Evolutionary conservation across 2,113 vertebrate genomes (phyloP).

Genomic region (Eulacestoma nigropectus): DNA sequence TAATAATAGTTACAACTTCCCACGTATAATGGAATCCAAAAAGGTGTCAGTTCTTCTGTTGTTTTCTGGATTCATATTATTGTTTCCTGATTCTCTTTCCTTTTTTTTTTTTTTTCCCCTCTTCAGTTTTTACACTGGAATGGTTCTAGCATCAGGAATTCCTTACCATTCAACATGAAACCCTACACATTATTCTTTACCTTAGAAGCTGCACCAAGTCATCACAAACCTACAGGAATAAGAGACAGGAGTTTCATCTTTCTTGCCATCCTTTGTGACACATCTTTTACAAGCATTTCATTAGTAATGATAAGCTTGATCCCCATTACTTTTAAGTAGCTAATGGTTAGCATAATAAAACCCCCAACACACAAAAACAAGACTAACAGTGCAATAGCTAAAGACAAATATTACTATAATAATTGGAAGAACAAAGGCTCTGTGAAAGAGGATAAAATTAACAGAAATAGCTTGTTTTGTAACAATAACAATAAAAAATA

Average conservation of each 20-base stretch:
- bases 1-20: not conserved
- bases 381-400: not conserved
- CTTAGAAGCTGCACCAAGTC: constrained; percentile 75
- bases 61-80: not conserved
- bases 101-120: not conserved
- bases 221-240: constrained; percentile 70
- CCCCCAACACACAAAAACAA: not conserved
- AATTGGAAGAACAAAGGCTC: not conserved
- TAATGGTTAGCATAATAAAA: not conserved
- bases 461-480: not conserved
- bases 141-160: not conserved
- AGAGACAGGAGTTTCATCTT: not conserved
- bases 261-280: not conserved
- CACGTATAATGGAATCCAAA: not conserved
- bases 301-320: not conserved
- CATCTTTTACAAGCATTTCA: not conserved
- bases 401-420: not conserved
- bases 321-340: not conserved
- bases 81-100: not conserved
- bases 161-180: not conserved
- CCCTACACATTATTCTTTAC: constrained; percentile 48
- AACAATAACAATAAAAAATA: not conserved
- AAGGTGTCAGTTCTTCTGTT: not conserved
- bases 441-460: not conserved
- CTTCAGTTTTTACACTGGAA: not conserved